Evolutionary conservation across 2,797 vertebrate species (phyloP).

Genomic region (Acestrorhynchus altus): DNA sequence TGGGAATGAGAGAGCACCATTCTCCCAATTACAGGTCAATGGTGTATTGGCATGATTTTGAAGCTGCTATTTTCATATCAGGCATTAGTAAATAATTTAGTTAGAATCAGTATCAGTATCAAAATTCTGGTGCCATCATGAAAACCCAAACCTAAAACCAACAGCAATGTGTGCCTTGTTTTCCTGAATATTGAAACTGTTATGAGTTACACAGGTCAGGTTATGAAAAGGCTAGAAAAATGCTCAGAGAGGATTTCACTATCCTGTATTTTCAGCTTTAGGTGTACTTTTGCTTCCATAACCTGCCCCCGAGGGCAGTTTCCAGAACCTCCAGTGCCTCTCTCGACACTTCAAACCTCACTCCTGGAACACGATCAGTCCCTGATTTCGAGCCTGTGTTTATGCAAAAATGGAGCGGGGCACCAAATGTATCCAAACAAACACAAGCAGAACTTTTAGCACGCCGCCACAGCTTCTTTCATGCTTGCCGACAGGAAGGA

Average conservation of each 20-base stretch:
- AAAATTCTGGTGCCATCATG: not conserved
- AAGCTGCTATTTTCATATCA: too few species aligned
- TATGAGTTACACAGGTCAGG: not conserved
- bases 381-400: conserved; percentile 19
- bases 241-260: not conserved
- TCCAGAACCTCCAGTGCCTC: conserved; percentile 1
- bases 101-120: not conserved
- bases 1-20: too few species aligned
- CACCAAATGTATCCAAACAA: conserved; percentile 65
- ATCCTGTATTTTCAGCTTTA: not conserved
- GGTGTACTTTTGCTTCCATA: not conserved
- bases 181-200: not conserved
- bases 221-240: not conserved
- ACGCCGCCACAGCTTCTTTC: conserved; percentile 21
- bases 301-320: not conserved
- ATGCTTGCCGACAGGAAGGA: conserved; percentile 5
- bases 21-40: too few species aligned
- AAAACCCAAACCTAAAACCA: not conserved
- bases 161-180: not conserved
- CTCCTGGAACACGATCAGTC: conserved; percentile 10
- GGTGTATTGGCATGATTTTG: too few species aligned
- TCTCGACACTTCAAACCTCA: conserved; percentile 16
- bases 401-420: not conserved
- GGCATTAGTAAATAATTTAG: too few species aligned
- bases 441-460: conserved; percentile 57